Percentiles rank a stretch among this genome's conserved stretches.
phyloP scores from a whole-genome alignment of 1,140 invertebrate species.

The Metaphire vulgaris region DNA sequence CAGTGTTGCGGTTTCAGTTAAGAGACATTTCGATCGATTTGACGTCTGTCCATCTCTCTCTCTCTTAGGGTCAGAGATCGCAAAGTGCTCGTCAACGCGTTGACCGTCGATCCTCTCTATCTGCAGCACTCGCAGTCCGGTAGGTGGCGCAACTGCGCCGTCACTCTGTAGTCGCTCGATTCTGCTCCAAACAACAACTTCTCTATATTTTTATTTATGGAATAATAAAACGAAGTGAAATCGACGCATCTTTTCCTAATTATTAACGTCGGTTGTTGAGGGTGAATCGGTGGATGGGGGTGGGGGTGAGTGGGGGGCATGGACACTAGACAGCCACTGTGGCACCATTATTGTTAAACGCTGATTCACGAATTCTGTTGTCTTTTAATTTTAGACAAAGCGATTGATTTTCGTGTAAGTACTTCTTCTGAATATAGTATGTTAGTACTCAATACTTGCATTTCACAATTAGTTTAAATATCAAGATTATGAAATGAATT shows the following conservation, averaged over 20 bases:
- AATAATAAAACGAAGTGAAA: too few species aligned
- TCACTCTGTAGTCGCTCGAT: too few species aligned
- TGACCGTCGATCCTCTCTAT: conserved; percentile 96
- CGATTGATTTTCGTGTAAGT: background rate
- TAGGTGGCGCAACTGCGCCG: too few species aligned
- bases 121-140: conserved; percentile 89
- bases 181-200: background rate
- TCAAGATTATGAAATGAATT: too few species aligned
- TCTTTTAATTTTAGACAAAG: background rate
- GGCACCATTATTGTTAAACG: background rate
- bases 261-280: background rate
- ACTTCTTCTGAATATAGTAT: too few species aligned
- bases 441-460: too few species aligned
- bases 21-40: too few species aligned
- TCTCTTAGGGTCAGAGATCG: conserved; percentile 70
- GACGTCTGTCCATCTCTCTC: too few species aligned
- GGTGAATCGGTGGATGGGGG: background rate
- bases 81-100: conserved; percentile 46
- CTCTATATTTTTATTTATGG: background rate
- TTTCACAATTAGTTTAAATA: too few species aligned
- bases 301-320: background rate
- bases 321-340: background rate
- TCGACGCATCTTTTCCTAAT: too few species aligned
- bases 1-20: too few species aligned
- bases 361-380: background rate